Evolutionary conservation across 2,888 invertebrate genomes (phyloP).

Genomic region (Drosophila neotestacea): DNA sequence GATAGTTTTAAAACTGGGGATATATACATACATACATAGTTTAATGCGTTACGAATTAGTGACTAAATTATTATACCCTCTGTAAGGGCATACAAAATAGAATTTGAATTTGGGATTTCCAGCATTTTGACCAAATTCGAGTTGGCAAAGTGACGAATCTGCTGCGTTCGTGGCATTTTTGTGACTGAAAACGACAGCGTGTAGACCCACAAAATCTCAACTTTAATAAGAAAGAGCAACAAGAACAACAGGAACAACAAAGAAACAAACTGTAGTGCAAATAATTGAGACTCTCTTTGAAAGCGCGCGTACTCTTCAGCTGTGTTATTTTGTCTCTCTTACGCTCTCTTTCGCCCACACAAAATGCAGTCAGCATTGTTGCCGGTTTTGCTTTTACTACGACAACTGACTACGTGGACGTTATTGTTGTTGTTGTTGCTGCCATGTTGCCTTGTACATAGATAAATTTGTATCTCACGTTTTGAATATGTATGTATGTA

Average conservation of each 20-base stretch:
- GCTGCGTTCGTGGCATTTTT: conserved; percentile 56
- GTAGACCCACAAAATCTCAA: conserved; percentile 3
- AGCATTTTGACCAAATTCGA: neutral
- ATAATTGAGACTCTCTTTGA: conserved; percentile 20
- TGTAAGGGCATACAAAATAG: too few species aligned
- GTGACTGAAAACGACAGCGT: conserved; percentile 31
- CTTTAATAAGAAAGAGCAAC: neutral
- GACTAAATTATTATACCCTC: too few species aligned
- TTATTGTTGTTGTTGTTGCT: conserved; percentile 4
- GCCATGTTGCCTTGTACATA: neutral
- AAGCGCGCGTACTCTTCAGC: conserved; percentile 10
- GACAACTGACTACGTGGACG: conserved; percentile 36
- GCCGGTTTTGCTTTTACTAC: conserved; percentile 58
- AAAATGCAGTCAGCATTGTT: conserved; percentile 56
- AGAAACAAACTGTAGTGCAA: conserved; percentile 23
- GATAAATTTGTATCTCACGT: conserved; percentile 68
- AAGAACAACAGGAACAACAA: neutral
- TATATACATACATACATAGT: too few species aligned
- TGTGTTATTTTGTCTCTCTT: neutral
- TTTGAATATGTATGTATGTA: neutral
- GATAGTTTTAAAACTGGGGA: too few species aligned
- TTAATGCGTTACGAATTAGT: too few species aligned
- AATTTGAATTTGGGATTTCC: neutral
- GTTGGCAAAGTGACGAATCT: conserved; percentile 17
- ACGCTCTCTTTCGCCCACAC: conserved; percentile 42